Base-by-base conservation (phyloP, 2,113 vertebrate genomes). In the Dolichallabes microphthalmus region DNA sequence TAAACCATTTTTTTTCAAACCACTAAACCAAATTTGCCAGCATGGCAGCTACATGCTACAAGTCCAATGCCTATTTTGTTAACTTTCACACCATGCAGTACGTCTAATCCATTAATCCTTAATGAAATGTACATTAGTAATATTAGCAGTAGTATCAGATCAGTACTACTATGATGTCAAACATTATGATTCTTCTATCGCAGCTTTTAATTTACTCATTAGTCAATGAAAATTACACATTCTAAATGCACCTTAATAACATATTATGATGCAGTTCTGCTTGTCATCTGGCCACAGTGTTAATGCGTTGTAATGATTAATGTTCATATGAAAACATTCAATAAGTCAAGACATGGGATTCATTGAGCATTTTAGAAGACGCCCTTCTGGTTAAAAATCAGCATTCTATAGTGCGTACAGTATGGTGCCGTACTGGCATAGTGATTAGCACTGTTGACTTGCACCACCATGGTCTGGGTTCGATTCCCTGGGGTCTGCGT, bases 221-320 rank as follows among this genome's bases (percentile, higher is more conserved):
- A 19, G 22, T 61, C 57, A 8, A 25, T 52, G 58, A 57, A 50
- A 84, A 84, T 76, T 60, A 75, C n/a, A 63, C 30, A 76, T 17
- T 76, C 14, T 55, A 17, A 77, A 19, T 5, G 75, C 75, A 77
- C 52, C 75, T 77, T 32, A 77, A 77, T 79, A 35, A 60, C 53
- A 60, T 17, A 60, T 55, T 25, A 84, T 84, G 58, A 55, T 77
- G 73, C 58, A 66, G 82, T 55, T n/a, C 58, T 84, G 82, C 32
- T 50, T 39, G 39, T 84, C 17, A 32, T 30, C n/a, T 52, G 61
- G 45, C 7, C 27, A 53, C 1, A 30, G 19, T 85, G 60, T 78
- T 68, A 53, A 68, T 39, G 20, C 60, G 0, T n/a, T n/a, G n/a
- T 45, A 45, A 45, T n/a, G 74, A 78, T 66, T 68, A 68, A 32